Conservation (phyloP, 2,888 invertebrate genomes). For the Chorisops tibialis region DNA sequence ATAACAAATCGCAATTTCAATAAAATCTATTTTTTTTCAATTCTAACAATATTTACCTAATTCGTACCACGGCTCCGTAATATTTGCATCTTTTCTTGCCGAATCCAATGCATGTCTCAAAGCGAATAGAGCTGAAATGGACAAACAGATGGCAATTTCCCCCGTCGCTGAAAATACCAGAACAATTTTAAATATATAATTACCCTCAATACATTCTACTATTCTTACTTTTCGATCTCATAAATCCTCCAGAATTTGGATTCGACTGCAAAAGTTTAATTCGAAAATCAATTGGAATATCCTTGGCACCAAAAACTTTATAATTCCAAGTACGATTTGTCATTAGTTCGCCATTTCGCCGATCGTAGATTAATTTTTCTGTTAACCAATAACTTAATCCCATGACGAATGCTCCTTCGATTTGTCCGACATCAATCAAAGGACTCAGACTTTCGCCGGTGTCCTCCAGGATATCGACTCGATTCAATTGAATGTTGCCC, state of each 20-base stretch:
- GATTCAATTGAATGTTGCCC: conserved; percentile 62
- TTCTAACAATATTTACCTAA: conserved; percentile 1
- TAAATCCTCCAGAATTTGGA: conserved; percentile 55
- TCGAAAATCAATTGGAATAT: conserved; percentile 60
- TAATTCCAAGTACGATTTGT: conserved; percentile 64
- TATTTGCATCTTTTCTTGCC: conserved; percentile 61
- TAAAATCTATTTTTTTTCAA: not conserved
- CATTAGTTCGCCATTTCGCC: conserved; percentile 55
- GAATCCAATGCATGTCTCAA: conserved; percentile 62
- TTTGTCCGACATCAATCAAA: conserved; percentile 65
- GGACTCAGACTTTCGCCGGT: conserved; percentile 60
- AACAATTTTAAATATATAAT: not conserved
- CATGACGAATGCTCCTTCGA: conserved; percentile 61
- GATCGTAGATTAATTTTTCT: conserved; percentile 58
- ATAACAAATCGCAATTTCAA: conserved; percentile 40
- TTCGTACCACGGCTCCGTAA: conserved; percentile 54
- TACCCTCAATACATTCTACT: not conserved
- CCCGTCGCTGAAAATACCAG: conserved; percentile 52
- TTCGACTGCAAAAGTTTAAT: conserved; percentile 55
- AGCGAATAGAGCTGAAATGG: conserved; percentile 57
- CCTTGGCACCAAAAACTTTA: conserved; percentile 58
- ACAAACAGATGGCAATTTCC: conserved; percentile 56
- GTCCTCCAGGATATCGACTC: conserved; percentile 69
- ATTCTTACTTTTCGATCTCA: conserved; percentile 56
- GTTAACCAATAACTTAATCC: conserved; percentile 59